Percentiles rank a stretch among this genome's conserved stretches.
These are phyloP conservation scores for Thaumetopoea pityocampa DNA, from an alignment of 1,140 invertebrate genomes.

Conservation along the genomic window DNA sequence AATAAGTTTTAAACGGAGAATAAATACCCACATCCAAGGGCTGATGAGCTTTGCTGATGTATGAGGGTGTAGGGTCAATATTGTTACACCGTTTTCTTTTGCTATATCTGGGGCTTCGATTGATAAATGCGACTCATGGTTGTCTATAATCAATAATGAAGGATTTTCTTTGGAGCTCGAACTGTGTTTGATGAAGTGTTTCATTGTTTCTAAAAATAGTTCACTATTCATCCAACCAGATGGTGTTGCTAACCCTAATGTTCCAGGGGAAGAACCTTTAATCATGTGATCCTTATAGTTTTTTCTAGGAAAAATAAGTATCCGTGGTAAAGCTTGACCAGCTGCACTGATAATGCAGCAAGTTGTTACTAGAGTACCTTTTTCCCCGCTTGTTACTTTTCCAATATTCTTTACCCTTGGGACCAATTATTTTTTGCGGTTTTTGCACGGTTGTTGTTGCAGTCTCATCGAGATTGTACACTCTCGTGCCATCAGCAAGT, in stretches of 20 bases:
- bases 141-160: conserved; percentile 62
- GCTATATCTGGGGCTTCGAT: conserved; percentile 34
- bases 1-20: conserved; percentile 46
- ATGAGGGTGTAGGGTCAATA: conserved; percentile 57
- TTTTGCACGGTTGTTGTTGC: conserved; percentile 65
- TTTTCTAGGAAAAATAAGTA: conserved; percentile 47
- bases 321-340: conserved; percentile 26
- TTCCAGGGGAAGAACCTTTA: conserved; percentile 41
- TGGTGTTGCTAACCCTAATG: conserved; percentile 48
- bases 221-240: conserved; percentile 64
- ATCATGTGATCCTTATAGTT: conserved; percentile 49
- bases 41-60: conserved; percentile 54
- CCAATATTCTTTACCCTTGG: conserved; percentile 40
- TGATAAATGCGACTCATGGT: conserved; percentile 49
- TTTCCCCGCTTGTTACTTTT: conserved; percentile 60
- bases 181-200: conserved; percentile 60
- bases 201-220: conserved; percentile 63
- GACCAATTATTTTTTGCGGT: conserved; percentile 46
- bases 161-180: conserved; percentile 38
- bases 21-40: conserved; percentile 65
- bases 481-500: conserved; percentile 23
- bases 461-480: conserved; percentile 68
- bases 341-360: conserved; percentile 44
- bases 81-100: conserved; percentile 32
- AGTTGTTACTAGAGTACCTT: conserved; percentile 59